Percentiles rank a stretch among this genome's conserved stretches.
These are phyloP conservation scores for Calephelis virginiensis DNA, from an alignment of 1,140 invertebrate genomes.

Conservation along the genomic window DNA sequence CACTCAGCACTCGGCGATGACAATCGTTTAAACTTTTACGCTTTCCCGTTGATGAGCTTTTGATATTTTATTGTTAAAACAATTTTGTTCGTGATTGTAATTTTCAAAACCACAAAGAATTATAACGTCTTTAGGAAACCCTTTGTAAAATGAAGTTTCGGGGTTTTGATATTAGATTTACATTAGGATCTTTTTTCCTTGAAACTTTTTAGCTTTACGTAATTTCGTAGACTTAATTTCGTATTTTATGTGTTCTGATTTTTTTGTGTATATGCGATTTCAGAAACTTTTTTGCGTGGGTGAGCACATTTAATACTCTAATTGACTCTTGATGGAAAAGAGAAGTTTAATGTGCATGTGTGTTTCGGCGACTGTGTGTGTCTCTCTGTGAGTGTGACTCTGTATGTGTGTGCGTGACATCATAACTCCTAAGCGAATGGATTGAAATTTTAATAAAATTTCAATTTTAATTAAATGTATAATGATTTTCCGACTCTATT, in stretches of 20 bases:
- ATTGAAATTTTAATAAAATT: too few species aligned
- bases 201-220: not conserved
- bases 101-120: conserved; percentile 15
- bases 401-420: too few species aligned
- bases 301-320: too few species aligned
- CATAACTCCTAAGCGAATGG: too few species aligned
- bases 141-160: conserved; percentile 15
- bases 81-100: conserved; percentile 24
- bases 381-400: too few species aligned
- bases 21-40: not conserved
- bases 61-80: conserved; percentile 17
- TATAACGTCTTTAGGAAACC: conserved; percentile 12
- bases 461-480: too few species aligned
- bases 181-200: not conserved
- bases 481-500: too few species aligned
- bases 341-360: too few species aligned
- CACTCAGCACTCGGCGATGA: not conserved
- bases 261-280: too few species aligned
- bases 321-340: too few species aligned
- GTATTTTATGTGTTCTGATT: not conserved
- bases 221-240: not conserved
- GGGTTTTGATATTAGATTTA: conserved; percentile 7
- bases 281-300: too few species aligned
- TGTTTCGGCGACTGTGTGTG: too few species aligned
- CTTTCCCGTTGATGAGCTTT: not conserved